These are phyloP conservation scores for Cactoblastis cactorum DNA, from an alignment of 2,888 invertebrate genomes.

Conservation along the genomic window DNA sequence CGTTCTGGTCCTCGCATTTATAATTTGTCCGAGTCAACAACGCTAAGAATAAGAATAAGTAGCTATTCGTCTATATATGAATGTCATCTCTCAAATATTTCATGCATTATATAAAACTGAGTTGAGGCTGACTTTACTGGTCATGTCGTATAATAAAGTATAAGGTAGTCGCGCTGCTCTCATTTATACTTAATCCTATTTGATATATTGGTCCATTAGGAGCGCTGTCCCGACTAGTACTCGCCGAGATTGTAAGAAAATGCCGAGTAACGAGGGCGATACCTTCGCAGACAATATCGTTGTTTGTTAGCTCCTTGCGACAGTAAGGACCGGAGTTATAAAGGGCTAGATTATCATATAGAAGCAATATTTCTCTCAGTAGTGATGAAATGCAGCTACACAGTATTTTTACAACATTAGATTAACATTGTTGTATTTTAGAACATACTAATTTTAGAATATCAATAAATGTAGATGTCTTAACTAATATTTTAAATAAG, in stretches of 20 bases:
- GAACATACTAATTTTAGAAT: too few relatives aligned
- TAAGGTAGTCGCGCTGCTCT: slow-evolving; percentile 57
- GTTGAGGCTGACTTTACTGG: slow-evolving; percentile 47
- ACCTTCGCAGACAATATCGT: slow-evolving; percentile 41
- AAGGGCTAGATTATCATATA: neutral
- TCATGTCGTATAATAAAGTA: slow-evolving; percentile 61
- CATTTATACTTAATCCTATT: slow-evolving; percentile 73
- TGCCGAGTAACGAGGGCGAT: slow-evolving; percentile 45
- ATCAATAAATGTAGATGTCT: too few relatives aligned
- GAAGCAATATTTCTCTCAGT: neutral
- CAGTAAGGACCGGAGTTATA: neutral
- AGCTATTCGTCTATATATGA: too few relatives aligned
- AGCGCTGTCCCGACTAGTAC: slow-evolving; percentile 56
- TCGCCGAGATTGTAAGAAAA: slow-evolving; percentile 64
- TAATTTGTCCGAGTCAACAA: too few relatives aligned
- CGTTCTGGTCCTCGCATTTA: too few relatives aligned
- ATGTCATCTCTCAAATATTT: neutral
- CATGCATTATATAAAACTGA: slow-evolving; percentile 38
- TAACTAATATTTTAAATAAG: too few relatives aligned
- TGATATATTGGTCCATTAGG: slow-evolving; percentile 74
- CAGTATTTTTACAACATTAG: slow-evolving; percentile 15
- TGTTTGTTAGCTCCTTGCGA: slow-evolving; percentile 21
- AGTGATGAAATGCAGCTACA: slow-evolving; percentile 18
- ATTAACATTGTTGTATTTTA: too few relatives aligned
- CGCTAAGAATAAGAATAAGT: too few relatives aligned